Evolutionary conservation across 2,113 vertebrate species (phyloP).

Genomic region (Hypanus sabinus): DNA sequence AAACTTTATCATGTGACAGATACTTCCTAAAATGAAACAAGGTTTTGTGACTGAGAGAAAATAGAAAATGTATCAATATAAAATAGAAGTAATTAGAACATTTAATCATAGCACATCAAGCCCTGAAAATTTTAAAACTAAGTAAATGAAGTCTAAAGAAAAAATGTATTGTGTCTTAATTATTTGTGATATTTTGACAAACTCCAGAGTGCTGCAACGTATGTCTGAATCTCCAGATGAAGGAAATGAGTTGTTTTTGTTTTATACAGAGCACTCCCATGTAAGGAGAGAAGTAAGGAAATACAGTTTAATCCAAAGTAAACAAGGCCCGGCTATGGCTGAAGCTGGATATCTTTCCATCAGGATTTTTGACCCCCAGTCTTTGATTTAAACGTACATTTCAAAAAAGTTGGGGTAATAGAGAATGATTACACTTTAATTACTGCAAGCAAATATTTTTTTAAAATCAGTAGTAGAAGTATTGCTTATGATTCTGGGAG

Average conservation of each 20-base stretch:
- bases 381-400: not conserved
- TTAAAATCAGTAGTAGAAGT: not conserved
- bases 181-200: not conserved
- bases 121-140: not conserved
- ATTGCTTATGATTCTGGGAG: not conserved
- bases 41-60: not conserved
- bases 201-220: not conserved
- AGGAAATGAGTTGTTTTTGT: not conserved
- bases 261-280: not conserved
- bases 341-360: not conserved
- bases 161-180: not conserved
- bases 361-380: not conserved
- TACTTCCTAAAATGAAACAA: not conserved
- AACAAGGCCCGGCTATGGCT: not conserved
- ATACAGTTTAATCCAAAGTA: not conserved
- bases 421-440: constrained; percentile 1
- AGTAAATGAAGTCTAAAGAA: not conserved
- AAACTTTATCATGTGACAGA: not conserved
- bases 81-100: not conserved
- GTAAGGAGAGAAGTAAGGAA: not conserved
- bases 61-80: not conserved
- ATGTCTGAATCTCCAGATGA: not conserved
- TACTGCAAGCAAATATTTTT: constrained; percentile 10
- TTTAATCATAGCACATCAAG: not conserved
- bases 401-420: not conserved